Evolutionary conservation across 1,140 invertebrate genomes (phyloP).

Genomic region (Papilio dardanus): DNA sequence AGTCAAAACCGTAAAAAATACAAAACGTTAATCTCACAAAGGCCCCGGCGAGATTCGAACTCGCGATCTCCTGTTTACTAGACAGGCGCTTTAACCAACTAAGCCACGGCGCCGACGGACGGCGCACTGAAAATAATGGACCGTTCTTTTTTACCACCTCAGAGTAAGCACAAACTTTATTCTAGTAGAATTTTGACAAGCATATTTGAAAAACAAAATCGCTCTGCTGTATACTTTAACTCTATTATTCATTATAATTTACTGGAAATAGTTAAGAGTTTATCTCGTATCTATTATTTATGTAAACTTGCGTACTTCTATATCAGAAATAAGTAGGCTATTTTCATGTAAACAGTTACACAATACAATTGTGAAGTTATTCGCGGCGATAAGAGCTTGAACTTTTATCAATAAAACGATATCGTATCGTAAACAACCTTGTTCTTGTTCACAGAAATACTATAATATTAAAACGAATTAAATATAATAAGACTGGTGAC

Average conservation of each 20-base stretch:
- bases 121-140: neutral
- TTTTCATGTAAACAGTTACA: neutral
- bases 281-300: neutral
- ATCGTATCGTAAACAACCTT: slow-evolving; percentile 31
- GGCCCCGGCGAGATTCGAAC: slow-evolving; percentile 39
- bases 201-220: too few species aligned
- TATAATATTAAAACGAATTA: slow-evolving; percentile 1
- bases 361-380: slow-evolving; percentile 9
- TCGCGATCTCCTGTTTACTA: slow-evolving; percentile 39
- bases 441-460: slow-evolving; percentile 12
- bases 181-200: too few species aligned
- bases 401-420: slow-evolving; percentile 37
- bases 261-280: neutral
- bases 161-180: too few species aligned
- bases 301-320: neutral
- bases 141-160: neutral
- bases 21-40: neutral
- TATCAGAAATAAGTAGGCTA: neutral
- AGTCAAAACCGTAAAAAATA: too few species aligned
- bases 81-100: slow-evolving; percentile 39
- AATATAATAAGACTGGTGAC: too few species aligned
- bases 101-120: slow-evolving; percentile 34
- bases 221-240: too few species aligned
- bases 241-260: neutral
- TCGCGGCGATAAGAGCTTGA: slow-evolving; percentile 20